Base-by-base conservation (phyloP, 2,888 invertebrate genomes). In the Diarsia brunnea region DNA sequence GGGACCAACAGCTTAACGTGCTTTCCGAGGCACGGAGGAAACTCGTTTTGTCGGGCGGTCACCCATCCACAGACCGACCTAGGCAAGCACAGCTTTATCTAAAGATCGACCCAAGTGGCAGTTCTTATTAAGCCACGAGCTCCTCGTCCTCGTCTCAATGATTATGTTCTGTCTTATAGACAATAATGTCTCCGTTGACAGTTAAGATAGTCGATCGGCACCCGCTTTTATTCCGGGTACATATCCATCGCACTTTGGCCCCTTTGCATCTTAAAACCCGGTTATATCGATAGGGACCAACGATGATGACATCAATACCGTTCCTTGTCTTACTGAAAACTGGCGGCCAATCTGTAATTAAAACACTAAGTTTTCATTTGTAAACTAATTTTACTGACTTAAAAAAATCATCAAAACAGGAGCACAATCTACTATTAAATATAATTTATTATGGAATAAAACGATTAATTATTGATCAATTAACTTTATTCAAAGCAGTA, bases 281-380 rank as follows among this genome's bases (percentile, higher is more conserved):
- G 38, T 80, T 79, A 45, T 73, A 80, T 2, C 80, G 79, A 68
- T 80, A 73, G 1, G 12, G 60, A 10, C 82, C 78, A n/a, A 73
- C 1, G 10, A 24, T n/a, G 11, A 82, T 72, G 3, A 78, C 82
- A n/a, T 51, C 69, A 14, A 78, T 78, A 21, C 82, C 82, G 14
- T 1, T n/a, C 7, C 61, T 61, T 38, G 61, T 38, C 61, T 61
- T 61, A 38, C 61, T 61, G 27, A 61, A 38, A 38, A 38, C n/a
- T 21, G 61, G 38, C 12, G 0, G 7, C 21, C 7, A n/a, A 38
- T 10, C 61, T 38, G 21, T 38, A 38, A n/a, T 14, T 14, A 38
- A 61, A 61, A 58, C 55, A 16, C 24, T 5, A 55, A n/a, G 55
- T 58, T 55, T 24, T 38, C 38, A 38, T 38, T 7, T 38, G 38